Base-by-base conservation (phyloP, 2,888 invertebrate genomes). In the Mesorhabditis belari region DNA sequence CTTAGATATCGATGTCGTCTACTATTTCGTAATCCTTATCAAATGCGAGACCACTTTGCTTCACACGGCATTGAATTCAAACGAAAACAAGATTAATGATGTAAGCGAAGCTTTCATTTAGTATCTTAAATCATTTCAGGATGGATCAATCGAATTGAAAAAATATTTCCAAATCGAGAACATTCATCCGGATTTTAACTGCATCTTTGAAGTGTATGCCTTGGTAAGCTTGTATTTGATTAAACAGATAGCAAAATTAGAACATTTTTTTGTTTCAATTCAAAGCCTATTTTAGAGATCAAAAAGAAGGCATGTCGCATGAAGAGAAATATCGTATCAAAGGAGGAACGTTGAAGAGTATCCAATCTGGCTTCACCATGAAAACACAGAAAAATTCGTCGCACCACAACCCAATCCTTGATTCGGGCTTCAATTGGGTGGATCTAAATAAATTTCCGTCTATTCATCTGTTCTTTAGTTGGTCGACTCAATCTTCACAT, bases 291-390 rank as follows among this genome's bases (percentile, higher is more conserved):
- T 12, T 35, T 9, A 77, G 76, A 66, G 72, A 62, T 69, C 77
- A 67, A 58, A 88, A 89, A 62, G 90, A 92, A 83, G 83, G 88
- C 62, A 82, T 91, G 55, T 88, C 91, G 0, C 91, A 91, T 73
- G 89, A 91, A 76, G 87, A 90, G 28, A 92, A 92, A 83, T 92
- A 91, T 82, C 44, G 44, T 35, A 35, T 35, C 44, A 35, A 35
- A n/a, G 44, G 44, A 35, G n/a, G 21, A 29, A 28, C 19, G 12
- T 51, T 51, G 19, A 50, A 50, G 19, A 19, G 51, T 23, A n/a
- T n/a, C 19, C 12, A 50, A 6, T 6, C 51, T 6, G 9, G 19
- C 17, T 9, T 6, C 17, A 35, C 12, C n/a, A n/a, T n/a, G n/a
- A n/a, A n/a, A n/a, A n/a, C n/a, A n/a, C n/a, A n/a, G n/a, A n/a